phyloP scores from a whole-genome alignment of 2,113 vertebrate species.

The Aptenodytes patagonicus region DNA sequence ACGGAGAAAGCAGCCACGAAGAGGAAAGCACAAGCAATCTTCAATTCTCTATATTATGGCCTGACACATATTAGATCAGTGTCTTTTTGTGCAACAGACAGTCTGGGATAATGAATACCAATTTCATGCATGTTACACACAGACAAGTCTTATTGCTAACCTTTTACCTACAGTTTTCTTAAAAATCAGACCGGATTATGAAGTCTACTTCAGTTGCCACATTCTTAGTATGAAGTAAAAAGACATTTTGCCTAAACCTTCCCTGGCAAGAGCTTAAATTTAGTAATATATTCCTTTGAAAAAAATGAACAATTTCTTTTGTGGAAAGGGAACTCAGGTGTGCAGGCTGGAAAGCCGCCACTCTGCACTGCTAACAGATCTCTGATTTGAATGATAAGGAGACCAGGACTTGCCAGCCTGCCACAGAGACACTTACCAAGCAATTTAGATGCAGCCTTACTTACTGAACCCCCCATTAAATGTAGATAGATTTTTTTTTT shows the following conservation, averaged over 20 bases:
- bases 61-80: slow-evolving; percentile 57
- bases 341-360: not conserved
- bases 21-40: not conserved
- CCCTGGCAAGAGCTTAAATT: not conserved
- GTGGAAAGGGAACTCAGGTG: not conserved
- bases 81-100: slow-evolving; percentile 48
- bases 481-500: slow-evolving; percentile 33
- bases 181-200: not conserved
- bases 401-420: not conserved
- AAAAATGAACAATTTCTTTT: slow-evolving; percentile 2
- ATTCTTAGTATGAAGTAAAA: not conserved
- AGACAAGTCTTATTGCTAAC: slow-evolving; percentile 27
- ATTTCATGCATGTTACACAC: slow-evolving; percentile 65
- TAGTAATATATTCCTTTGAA: not conserved
- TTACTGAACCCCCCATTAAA: slow-evolving; percentile 28
- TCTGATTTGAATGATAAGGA: slow-evolving; percentile 42
- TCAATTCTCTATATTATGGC: slow-evolving; percentile 31
- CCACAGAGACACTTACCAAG: slow-evolving; percentile 14
- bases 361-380: not conserved
- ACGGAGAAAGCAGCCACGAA: slow-evolving; percentile 38
- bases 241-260: not conserved
- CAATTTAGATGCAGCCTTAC: slow-evolving; percentile 42
- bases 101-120: slow-evolving; percentile 56
- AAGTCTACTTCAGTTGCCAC: slow-evolving; percentile 2
- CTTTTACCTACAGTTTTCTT: slow-evolving; percentile 12